These are phyloP conservation scores for Phrynocephalus vlangalii DNA, from an alignment of 2,797 vertebrate species.

Conservation along the genomic window DNA sequence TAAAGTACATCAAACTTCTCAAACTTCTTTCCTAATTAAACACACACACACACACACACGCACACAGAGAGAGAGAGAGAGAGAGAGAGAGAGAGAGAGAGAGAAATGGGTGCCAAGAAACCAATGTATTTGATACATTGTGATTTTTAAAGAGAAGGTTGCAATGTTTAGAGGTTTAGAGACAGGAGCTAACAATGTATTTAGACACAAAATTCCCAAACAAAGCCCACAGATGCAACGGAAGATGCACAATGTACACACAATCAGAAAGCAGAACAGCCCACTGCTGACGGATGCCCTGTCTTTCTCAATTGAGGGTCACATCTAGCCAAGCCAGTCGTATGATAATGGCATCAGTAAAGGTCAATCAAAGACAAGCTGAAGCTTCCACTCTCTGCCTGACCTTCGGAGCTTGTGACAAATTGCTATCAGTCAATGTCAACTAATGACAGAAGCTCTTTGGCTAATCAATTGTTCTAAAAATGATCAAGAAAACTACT, in stretches of 20 bases:
- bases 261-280: slow-evolving; percentile 65
- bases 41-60: too few species aligned
- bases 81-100: background rate
- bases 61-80: too few species aligned
- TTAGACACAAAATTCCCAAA: slow-evolving; percentile 60
- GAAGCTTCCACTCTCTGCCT: slow-evolving; percentile 81
- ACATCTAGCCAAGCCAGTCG: slow-evolving; percentile 84
- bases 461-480: slow-evolving; percentile 89
- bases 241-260: slow-evolving; percentile 72
- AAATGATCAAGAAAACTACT: slow-evolving; percentile 87
- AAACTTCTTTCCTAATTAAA: slow-evolving; percentile 29
- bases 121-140: slow-evolving; percentile 13
- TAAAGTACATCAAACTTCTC: slow-evolving; percentile 8
- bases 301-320: slow-evolving; percentile 80
- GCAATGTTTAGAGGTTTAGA: slow-evolving; percentile 37
- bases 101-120: background rate
- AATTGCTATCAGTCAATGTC: slow-evolving; percentile 90
- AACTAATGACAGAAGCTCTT: slow-evolving; percentile 87
- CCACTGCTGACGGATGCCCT: slow-evolving; percentile 80
- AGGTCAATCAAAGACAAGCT: slow-evolving; percentile 86
- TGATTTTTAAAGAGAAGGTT: slow-evolving; percentile 34
- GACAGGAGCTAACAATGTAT: background rate
- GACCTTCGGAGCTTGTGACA: slow-evolving; percentile 91
- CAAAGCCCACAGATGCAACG: slow-evolving; percentile 59
- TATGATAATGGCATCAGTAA: slow-evolving; percentile 82